A percentile compares a stretch with the other conserved stretches of the same genome.
Evolutionary conservation across 2,888 invertebrate genomes (phyloP).

Genomic region (Ophioninae sp.): DNA sequence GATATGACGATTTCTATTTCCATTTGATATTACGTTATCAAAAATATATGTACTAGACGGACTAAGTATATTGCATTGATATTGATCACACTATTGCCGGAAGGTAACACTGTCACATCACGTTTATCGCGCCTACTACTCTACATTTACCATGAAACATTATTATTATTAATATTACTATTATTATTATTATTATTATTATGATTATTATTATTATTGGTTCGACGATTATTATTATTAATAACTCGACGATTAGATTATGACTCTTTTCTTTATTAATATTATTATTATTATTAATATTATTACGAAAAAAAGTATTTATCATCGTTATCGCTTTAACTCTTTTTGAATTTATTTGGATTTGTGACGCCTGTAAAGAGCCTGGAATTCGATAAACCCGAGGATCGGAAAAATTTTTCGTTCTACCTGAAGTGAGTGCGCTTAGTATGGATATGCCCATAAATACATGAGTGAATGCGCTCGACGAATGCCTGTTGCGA

Average conservation of each 20-base stretch:
- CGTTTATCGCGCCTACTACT: slow-evolving; percentile 52
- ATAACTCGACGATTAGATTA: slow-evolving; percentile 49
- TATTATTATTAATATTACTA: slow-evolving; percentile 41
- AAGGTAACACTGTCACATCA: slow-evolving; percentile 55
- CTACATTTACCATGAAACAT: slow-evolving; percentile 33
- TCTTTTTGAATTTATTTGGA: slow-evolving; percentile 17
- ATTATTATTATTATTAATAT: slow-evolving; percentile 59
- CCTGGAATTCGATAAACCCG: slow-evolving; percentile 25
- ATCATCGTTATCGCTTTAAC: slow-evolving; percentile 57
- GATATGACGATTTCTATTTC: slow-evolving; percentile 49
- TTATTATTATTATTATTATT: slow-evolving; percentile 51
- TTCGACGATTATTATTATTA: slow-evolving; percentile 47
- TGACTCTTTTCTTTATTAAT: slow-evolving; percentile 57
- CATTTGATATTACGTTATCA: slow-evolving; percentile 40
- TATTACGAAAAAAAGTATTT: slow-evolving; percentile 58
- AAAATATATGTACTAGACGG: slow-evolving; percentile 37
- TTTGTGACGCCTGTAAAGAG: slow-evolving; percentile 10
- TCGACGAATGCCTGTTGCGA: slow-evolving; percentile 41
- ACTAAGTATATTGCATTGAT: slow-evolving; percentile 50
- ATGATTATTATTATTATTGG: slow-evolving; percentile 39
- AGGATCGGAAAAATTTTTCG: slow-evolving; percentile 41
- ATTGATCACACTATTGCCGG: slow-evolving; percentile 51
- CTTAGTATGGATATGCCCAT: slow-evolving; percentile 3
- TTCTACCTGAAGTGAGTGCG: slow-evolving; percentile 43
- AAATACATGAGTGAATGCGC: slow-evolving; percentile 1